Evolutionary conservation across 2,113 vertebrate genomes (phyloP).

Genomic region (Eulemur rufifrons): DNA sequence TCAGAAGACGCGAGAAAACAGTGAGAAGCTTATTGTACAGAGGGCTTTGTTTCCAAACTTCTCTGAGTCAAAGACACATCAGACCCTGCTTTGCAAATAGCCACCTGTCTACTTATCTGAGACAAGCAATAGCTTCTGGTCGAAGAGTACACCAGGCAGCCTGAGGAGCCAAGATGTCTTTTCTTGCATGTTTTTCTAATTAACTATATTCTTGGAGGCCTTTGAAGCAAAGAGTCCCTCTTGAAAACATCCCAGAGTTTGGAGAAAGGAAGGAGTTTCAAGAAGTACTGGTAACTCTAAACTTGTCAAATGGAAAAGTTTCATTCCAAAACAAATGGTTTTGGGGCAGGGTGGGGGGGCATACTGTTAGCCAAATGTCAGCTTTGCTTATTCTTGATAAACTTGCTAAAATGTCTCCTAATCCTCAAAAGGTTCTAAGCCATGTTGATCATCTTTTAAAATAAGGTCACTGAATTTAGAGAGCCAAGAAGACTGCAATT

Average conservation of each 20-base stretch:
- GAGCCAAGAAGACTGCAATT: background rate
- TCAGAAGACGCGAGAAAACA: background rate
- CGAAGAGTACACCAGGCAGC: background rate
- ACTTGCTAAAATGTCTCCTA: slow-evolving; percentile 75
- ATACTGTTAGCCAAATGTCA: slow-evolving; percentile 73
- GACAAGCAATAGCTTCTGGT: background rate
- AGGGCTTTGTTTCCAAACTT: slow-evolving; percentile 57
- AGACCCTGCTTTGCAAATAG: slow-evolving; percentile 5
- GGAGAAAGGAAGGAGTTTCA: background rate
- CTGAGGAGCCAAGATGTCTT: background rate
- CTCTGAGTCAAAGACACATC: slow-evolving; percentile 4
- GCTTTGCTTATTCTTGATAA: slow-evolving; percentile 79
- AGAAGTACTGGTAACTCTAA: slow-evolving; percentile 49
- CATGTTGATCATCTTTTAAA: slow-evolving; percentile 75
- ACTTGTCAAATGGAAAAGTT: slow-evolving; percentile 51
- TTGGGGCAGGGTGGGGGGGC: background rate
- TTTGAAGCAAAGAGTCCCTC: background rate
- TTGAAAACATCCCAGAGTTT: slow-evolving; percentile 36
- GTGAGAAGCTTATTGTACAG: background rate
- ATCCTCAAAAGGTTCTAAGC: slow-evolving; percentile 73
- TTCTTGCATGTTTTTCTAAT: slow-evolving; percentile 39
- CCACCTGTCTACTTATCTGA: slow-evolving; percentile 34
- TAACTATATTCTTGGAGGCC: slow-evolving; percentile 34
- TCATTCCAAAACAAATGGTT: slow-evolving; percentile 51
- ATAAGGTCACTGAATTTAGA: slow-evolving; percentile 80